Evolutionary conservation across 1,140 invertebrate genomes (phyloP), one percentile per base, ranked within the genome.

Genomic region (Apolygus lucorum): DNA sequence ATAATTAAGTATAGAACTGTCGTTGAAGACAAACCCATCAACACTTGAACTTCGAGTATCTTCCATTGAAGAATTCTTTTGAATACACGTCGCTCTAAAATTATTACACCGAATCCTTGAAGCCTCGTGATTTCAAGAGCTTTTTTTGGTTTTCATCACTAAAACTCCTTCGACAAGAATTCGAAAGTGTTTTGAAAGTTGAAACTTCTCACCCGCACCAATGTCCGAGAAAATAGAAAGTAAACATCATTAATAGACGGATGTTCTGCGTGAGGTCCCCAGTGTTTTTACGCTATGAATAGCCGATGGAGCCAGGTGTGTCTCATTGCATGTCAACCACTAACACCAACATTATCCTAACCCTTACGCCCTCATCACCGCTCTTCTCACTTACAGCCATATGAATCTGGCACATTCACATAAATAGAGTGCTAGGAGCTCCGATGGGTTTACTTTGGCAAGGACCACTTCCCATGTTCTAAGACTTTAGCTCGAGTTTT

Each of bases 341-440:
- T 21, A 63, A 63, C 62, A 63, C 62, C 62, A 63, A 63, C 62
- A 63, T 63, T 63, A 63, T 63, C 62, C 62, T 63, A 25, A 63
- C 21, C 62, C n/a, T n/a, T n/a, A n/a, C n/a, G n/a, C n/a, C n/a
- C 26, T 14, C 22, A 8, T 49, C 34, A 17, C 34, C 17, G 8
- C 17, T 49, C 34, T 8, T 49, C 34, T 49, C 34, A 49, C 34
- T 49, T 49, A 49, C 34, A 49, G 17, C 8, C 34, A 17, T 49
- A 8, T 17, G 8, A 49, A 49, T 11, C 8, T 49, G 34, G 34
- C 34, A 49, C 34, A 49, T 17, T 11, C 34, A 49, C 34, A 49
- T 49, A 49, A 49, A 49, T 49, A 49, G 34, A 49, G 34, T 11
- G 34, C 34, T 49, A 49, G 17, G 17, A 8, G 17, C 34, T 49